Evolutionary conservation across 2,888 invertebrate genomes (phyloP), one percentile per base, ranked within the genome.

Genomic region (Andrena fulva): DNA sequence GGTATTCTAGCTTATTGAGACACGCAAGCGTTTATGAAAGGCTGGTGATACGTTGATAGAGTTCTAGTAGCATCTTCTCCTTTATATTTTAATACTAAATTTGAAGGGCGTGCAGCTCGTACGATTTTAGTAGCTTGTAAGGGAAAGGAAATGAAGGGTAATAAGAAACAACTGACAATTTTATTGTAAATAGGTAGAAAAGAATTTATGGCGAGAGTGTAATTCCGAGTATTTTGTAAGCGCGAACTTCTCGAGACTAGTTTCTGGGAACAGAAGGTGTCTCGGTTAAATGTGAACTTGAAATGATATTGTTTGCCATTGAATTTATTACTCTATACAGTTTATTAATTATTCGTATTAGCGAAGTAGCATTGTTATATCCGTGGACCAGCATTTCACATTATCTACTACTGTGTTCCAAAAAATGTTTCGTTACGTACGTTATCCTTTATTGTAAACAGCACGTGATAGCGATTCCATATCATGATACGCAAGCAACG

Each of bases 41-140:
- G 50, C 70, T 80, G 27, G 20, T 76, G 62, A 68, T 68, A 48
- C 0, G 31, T 12, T 12, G 8, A 48, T 16, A 48, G 12, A 12
- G 20, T 60, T 52, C 24, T 10, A 10, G 42, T 31, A 20, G 3
- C n/a, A 69, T n/a, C 12, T 42, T 56, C 8, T 31, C 7, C 29
- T 48, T n/a, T 24, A 8, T 31, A 33, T 27, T 24, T 50, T 56
- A 33, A 52, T 10, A n/a, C 8, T 62, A 33, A 6, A 62, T 33
- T 35, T 24, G 35, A 10, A 56, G 42, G 16, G n/a, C 0, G 16
- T 35, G 10, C 8, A 42, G 29, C 8, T 3, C 8, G 8, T 48
- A 8, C 50, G 2, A 16, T 50, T 62, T 48, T 64, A 20, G 12
- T 56, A 35, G 24, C 12, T 10, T n/a, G 1, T n/a, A 5, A 42